These are phyloP conservation scores for Onychostruthus taczanowskii DNA, from an alignment of 2,113 vertebrate genomes.

Conservation along the genomic window DNA sequence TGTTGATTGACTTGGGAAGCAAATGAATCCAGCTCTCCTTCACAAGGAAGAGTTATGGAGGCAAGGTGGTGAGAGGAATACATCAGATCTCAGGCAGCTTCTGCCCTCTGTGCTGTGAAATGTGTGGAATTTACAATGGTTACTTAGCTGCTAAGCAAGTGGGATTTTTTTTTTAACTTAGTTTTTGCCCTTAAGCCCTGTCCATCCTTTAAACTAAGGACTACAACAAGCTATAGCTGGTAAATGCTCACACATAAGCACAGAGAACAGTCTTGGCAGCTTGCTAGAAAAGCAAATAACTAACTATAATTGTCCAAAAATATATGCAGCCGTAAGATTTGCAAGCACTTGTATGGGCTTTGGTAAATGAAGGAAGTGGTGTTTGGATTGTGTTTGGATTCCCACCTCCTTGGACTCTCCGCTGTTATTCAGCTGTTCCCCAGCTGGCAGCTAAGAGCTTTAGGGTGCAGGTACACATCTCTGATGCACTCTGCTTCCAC, in stretches of 20 bases:
- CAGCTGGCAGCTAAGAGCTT: neutral
- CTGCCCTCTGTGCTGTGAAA: constrained; percentile 35
- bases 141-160: constrained; percentile 14
- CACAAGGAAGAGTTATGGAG: constrained; percentile 50
- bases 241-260: neutral
- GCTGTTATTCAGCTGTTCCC: neutral
- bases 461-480: neutral
- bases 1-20: constrained; percentile 63
- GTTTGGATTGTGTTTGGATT: neutral
- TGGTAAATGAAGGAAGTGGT: neutral
- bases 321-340: neutral
- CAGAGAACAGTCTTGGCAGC: neutral
- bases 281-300: neutral
- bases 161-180: neutral
- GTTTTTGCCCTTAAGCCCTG: neutral
- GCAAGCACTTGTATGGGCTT: neutral
- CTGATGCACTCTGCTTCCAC: neutral
- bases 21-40: constrained; percentile 54
- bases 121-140: constrained; percentile 44
- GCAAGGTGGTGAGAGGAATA: constrained; percentile 59
- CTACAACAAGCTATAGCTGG: neutral
- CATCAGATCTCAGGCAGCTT: constrained; percentile 30
- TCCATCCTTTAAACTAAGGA: neutral
- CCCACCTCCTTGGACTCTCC: neutral
- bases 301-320: constrained; percentile 6